Conservation (phyloP, 2,113 vertebrate species). For the Myxocyprinus asiaticus region DNA sequence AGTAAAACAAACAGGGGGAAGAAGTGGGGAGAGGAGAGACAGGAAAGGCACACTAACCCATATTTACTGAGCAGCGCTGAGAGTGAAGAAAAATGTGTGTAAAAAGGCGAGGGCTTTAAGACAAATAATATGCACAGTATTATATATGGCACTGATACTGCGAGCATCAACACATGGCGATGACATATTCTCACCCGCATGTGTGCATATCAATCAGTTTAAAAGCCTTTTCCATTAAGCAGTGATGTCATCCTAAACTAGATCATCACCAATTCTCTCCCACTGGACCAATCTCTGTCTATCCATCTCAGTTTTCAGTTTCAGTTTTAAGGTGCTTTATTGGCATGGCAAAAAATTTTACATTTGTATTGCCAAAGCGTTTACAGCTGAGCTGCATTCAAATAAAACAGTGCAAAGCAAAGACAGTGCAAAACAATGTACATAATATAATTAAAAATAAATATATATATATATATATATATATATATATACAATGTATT, state of each 20-base stretch:
- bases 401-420: too few relatives aligned
- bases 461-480: too few relatives aligned
- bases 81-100: constrained; percentile 59
- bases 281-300: constrained; percentile 47
- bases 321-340: too few relatives aligned
- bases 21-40: constrained; percentile 46
- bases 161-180: background rate
- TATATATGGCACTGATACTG: background rate
- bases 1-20: constrained; percentile 52
- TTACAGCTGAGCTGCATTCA: too few relatives aligned
- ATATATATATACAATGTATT: too few relatives aligned
- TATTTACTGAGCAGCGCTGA: constrained; percentile 65
- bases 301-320: background rate
- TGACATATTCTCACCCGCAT: constrained; percentile 7
- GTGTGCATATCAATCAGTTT: constrained; percentile 64
- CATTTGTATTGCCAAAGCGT: too few relatives aligned
- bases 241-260: constrained; percentile 65
- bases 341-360: too few relatives aligned
- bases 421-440: too few relatives aligned
- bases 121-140: background rate
- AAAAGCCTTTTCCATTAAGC: constrained; percentile 65
- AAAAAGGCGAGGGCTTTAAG: background rate
- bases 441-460: too few relatives aligned
- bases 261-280: constrained; percentile 61
- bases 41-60: constrained; percentile 74